These are phyloP conservation scores for Chouioia cunea DNA, from an alignment of 2,888 invertebrate species.

Conservation along the genomic window DNA sequence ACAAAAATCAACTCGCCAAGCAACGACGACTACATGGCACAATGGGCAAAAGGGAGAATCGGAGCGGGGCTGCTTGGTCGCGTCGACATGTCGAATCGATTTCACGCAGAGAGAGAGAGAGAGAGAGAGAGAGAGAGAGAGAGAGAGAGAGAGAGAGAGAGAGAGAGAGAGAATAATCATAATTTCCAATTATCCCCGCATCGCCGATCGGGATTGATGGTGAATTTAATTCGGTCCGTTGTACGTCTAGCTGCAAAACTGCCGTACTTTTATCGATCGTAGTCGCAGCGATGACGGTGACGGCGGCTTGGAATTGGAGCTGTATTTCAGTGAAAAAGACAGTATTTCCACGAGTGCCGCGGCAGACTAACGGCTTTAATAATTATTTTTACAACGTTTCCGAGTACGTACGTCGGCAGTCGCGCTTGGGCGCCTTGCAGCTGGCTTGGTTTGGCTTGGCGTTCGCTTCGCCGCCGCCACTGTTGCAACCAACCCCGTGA, in stretches of 20 bases:
- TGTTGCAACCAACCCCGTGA: conserved; percentile 9
- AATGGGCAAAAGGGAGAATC: neutral
- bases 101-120: conserved; percentile 49
- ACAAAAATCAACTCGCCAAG: too few relatives aligned
- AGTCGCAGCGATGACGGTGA: neutral
- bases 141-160: conserved; percentile 17
- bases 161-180: conserved; percentile 55
- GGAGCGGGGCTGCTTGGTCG: neutral
- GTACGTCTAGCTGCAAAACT: conserved; percentile 8
- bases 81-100: conserved; percentile 52
- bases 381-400: conserved; percentile 69
- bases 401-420: conserved; percentile 63
- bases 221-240: conserved; percentile 15
- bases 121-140: too few relatives aligned
- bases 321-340: neutral
- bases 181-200: conserved; percentile 60
- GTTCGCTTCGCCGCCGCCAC: conserved; percentile 47
- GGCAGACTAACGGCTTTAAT: conserved; percentile 66
- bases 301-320: neutral
- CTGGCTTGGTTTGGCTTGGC: conserved; percentile 57
- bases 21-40: too few relatives aligned
- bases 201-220: conserved; percentile 59
- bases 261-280: conserved; percentile 2
- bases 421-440: conserved; percentile 68
- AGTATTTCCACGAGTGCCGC: neutral